These are phyloP conservation scores for Aplysia californica DNA, from an alignment of 1,140 invertebrate species.

Conservation along the genomic window DNA sequence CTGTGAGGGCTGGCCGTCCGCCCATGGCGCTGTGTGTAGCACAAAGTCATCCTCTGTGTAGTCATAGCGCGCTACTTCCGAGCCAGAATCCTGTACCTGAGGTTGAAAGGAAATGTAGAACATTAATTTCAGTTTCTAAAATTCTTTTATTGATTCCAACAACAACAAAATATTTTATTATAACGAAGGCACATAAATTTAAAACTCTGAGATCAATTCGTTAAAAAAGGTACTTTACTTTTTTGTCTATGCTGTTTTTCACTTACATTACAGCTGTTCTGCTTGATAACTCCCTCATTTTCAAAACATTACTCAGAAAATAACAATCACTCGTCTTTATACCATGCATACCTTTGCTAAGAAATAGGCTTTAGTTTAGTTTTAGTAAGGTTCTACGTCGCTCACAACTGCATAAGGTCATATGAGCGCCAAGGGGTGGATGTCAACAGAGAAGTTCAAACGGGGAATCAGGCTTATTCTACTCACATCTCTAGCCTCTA, in stretches of 20 bases:
- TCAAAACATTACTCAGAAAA: too few relatives aligned
- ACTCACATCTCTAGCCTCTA: too few relatives aligned
- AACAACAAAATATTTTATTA: neutral
- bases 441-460: too few relatives aligned
- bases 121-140: neutral
- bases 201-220: neutral
- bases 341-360: too few relatives aligned
- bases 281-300: too few relatives aligned
- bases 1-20: neutral
- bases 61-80: conserved; percentile 1
- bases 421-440: too few relatives aligned
- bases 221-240: neutral
- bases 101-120: neutral
- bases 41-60: conserved; percentile 10
- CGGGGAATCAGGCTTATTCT: too few relatives aligned
- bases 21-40: conserved; percentile 1
- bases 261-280: too few relatives aligned
- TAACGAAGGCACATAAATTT: neutral
- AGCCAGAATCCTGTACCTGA: neutral
- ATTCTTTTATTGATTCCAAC: neutral
- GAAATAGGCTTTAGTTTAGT: too few relatives aligned
- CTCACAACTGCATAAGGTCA: too few relatives aligned
- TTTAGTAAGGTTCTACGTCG: too few relatives aligned
- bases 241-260: neutral
- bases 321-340: too few relatives aligned